phyloP scores from a whole-genome alignment of 2,888 invertebrate species.

The Gerris lacustris region DNA sequence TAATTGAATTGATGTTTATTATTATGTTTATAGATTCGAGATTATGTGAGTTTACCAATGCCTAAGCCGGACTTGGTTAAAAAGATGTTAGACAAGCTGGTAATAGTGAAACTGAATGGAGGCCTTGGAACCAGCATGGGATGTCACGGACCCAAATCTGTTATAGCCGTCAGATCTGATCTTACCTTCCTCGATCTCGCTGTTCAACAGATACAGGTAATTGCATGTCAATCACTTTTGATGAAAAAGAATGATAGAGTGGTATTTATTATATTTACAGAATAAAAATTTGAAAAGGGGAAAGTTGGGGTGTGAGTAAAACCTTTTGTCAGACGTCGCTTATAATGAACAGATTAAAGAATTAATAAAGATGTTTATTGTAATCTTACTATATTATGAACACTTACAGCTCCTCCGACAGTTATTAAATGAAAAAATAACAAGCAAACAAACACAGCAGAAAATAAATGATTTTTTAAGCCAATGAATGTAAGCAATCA shows the following conservation, averaged over 20 bases:
- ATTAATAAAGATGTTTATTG: too few relatives aligned
- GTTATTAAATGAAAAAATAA: too few relatives aligned
- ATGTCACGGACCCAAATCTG: slow-evolving; percentile 88
- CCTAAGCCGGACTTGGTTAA: slow-evolving; percentile 52
- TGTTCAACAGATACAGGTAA: slow-evolving; percentile 91
- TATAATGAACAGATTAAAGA: too few relatives aligned
- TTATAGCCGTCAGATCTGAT: slow-evolving; percentile 84
- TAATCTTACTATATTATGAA: too few relatives aligned
- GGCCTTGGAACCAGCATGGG: slow-evolving; percentile 95
- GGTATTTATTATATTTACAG: background rate
- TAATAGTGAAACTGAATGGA: slow-evolving; percentile 89
- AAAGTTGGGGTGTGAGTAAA: too few relatives aligned
- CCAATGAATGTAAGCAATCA: too few relatives aligned
- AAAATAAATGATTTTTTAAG: too few relatives aligned
- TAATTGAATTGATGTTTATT: background rate
- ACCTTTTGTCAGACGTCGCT: too few relatives aligned
- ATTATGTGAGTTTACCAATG: slow-evolving; percentile 56
- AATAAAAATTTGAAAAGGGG: background rate
- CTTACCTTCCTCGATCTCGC: slow-evolving; percentile 89
- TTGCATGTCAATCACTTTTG: slow-evolving; percentile 45
- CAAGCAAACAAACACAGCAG: too few relatives aligned
- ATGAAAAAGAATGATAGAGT: too few relatives aligned
- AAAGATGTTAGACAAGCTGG: slow-evolving; percentile 71
- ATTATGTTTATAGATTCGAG: slow-evolving; percentile 41
- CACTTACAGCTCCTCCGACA: too few relatives aligned